These are phyloP conservation scores for Hydropsyche betteni DNA, from an alignment of 2,888 invertebrate species.

Conservation along the genomic window DNA sequence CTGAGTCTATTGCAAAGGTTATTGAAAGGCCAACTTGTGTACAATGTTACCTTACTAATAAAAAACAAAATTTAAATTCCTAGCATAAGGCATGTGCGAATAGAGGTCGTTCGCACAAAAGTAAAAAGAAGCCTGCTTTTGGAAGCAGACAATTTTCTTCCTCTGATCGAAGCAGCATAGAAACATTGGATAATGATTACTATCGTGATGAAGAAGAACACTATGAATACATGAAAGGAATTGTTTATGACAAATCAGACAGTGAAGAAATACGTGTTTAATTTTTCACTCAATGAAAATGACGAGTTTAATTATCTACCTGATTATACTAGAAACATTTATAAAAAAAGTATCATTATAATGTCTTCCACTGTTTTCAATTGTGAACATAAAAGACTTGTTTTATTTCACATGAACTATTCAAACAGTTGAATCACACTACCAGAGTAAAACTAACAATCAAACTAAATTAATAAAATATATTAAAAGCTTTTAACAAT, in stretches of 20 bases:
- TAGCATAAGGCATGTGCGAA: slow-evolving; percentile 71
- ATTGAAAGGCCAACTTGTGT: slow-evolving; percentile 78
- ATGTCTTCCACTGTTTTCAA: slow-evolving; percentile 50
- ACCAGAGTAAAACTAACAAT: no score
- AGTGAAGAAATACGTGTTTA: slow-evolving; percentile 71
- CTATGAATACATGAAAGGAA: slow-evolving; percentile 39
- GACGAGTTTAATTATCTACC: slow-evolving; percentile 50
- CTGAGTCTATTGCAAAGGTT: slow-evolving; percentile 65
- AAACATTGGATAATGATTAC: slow-evolving; percentile 59
- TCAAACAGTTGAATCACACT: no score
- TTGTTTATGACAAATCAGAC: slow-evolving; percentile 57
- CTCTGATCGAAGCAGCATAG: slow-evolving; percentile 63
- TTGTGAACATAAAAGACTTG: slow-evolving; percentile 10
- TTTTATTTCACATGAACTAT: no score
- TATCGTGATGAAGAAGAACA: slow-evolving; percentile 33
- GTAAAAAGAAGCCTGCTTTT: slow-evolving; percentile 58
- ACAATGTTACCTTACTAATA: slow-evolving; percentile 75
- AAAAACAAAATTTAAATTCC: slow-evolving; percentile 68
- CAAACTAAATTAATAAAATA: no score
- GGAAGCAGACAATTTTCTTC: slow-evolving; percentile 60
- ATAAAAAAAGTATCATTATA: slow-evolving; percentile 39
- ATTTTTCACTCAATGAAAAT: slow-evolving; percentile 55
- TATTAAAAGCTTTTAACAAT: no score
- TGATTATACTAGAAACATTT: slow-evolving; percentile 51
- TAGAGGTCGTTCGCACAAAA: slow-evolving; percentile 71